Base-by-base conservation (phyloP, 2,113 vertebrate species). In the Phylloscopus whistleri region DNA sequence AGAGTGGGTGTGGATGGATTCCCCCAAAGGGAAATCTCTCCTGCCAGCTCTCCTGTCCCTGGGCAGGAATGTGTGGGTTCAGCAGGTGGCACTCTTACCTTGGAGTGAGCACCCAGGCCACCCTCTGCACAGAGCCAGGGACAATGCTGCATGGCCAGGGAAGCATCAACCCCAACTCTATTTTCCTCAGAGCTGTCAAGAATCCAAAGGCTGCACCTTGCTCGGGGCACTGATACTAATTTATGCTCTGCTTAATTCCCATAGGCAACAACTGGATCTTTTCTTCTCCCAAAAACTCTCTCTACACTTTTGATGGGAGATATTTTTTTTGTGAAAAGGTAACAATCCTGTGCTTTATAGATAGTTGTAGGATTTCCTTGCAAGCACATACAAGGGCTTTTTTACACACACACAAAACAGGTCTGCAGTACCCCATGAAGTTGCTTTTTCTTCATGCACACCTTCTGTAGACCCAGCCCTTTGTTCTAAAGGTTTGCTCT, bases 1-100 rank as follows among this genome's bases (percentile, higher is more conserved):
- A 5, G 49, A 44, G 24, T 51, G 76, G 72, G 44, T 84, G 92
- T 51, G 92, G 72, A 30, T n/a, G 60, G 83, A 48, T 64, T 24
- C 11, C 7, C 93, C 44, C 3, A 4, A 35, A 64, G 53, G 64
- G 68, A 81, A 86, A 88, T 33, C 59, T 43, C 51, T 49, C 1
- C 31, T 16, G 44, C 5, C 3, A 91, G 4, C 41, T 68, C 3
- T 0, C 26, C 46, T 3, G 86, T 27, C 33, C 27, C 56, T 43
- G 60, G 37, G 77, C 51, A 81, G n/a, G 10, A 23, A 16, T 1
- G 10, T 11, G 48, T 43, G 44, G 26, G 13, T n/a, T 95, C 88
- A 90, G 88, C 51, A 96, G 92, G 86, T 95, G 95, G 92, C 94
- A 94, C 92, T 94, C n/a, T 78, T 5, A 56, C 77, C 73, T 46